These are phyloP conservation scores for Metopolophium dirhodum DNA, from an alignment of 1,140 invertebrate species.

Conservation along the genomic window DNA sequence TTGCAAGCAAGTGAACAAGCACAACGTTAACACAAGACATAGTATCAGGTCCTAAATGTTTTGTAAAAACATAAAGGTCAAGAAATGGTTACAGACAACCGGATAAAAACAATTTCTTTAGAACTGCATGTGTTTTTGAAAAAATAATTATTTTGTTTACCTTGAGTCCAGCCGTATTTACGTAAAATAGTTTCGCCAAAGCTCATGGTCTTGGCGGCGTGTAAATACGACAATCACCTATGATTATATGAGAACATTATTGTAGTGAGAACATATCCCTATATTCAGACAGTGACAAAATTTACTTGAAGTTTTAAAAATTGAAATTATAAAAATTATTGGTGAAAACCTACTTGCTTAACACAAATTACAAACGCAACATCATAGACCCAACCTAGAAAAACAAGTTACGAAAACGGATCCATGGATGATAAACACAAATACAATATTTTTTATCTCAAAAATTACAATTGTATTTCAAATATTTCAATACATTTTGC, in stretches of 20 bases:
- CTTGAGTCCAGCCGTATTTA: constrained; percentile 58
- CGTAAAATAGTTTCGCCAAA: constrained; percentile 56
- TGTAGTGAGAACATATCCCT: too few relatives aligned
- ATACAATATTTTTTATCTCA: neutral
- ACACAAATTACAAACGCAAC: constrained; percentile 49
- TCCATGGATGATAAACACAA: constrained; percentile 54
- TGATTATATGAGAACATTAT: constrained; percentile 24
- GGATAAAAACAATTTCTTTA: neutral
- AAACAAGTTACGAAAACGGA: constrained; percentile 26
- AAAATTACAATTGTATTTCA: neutral
- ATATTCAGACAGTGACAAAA: neutral
- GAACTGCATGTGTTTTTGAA: neutral
- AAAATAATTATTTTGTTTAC: constrained; percentile 37
- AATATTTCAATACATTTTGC: constrained; percentile 6
- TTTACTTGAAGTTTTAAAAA: neutral
- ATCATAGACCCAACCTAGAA: constrained; percentile 55
- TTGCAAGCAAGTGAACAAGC: constrained; percentile 22
- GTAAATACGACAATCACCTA: constrained; percentile 28
- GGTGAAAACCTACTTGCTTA: neutral
- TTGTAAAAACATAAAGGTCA: neutral
- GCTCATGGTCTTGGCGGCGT: constrained; percentile 43
- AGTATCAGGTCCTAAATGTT: neutral
- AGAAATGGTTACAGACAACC: neutral
- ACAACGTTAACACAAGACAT: neutral
- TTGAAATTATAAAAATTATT: constrained; percentile 5